Evolutionary conservation across 2,888 invertebrate species (phyloP), one percentile per base, ranked within the genome.

Genomic region (Catocala sponsa): DNA sequence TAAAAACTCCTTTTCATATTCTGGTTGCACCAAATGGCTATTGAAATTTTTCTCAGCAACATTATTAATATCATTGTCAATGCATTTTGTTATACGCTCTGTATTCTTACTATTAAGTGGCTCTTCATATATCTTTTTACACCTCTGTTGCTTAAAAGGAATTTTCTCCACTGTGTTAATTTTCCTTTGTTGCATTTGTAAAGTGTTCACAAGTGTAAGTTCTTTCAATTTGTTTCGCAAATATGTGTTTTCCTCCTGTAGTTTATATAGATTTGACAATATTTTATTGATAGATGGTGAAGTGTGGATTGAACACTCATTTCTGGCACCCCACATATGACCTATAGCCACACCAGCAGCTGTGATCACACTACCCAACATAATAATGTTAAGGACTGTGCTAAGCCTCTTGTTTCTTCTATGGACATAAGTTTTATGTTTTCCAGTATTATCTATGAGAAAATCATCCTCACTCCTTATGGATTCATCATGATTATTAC

Each of bases 271-370:
- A 75, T 92, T 94, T 11, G 93, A 93, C 56, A 95, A 74, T 64
- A 95, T 89, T 83, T 94, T 92, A 70, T 94, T 94, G 10, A 94
- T 89, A 61, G 93, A 90, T 48, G 93, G 90, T 61, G 85, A 76
- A 50, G 86, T 81, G 47, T 90, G 86, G 60, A 88, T 68, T 15
- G 84, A 75, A 71, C 95, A 94, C 62, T 94, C 94, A 75, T 94
- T 89, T 72, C 85, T 90, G 35, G 88, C 92, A 50, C 94, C 94
- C 95, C 95, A 95, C 88, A 94, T 92, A 70, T 95, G 94, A 1
- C 95, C 95, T 48, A 95, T 88, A 43, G 95, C 95, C 25, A 95
- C 90, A 13, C 94, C 94, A 35, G 91, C 92, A 13, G 94, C 94
- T 33, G 93, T 94, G 59, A 95, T 92, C 13, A 95, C 90, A 83